Base-by-base conservation (phyloP, 2,888 invertebrate genomes). In the Agrotis ipsilon region DNA sequence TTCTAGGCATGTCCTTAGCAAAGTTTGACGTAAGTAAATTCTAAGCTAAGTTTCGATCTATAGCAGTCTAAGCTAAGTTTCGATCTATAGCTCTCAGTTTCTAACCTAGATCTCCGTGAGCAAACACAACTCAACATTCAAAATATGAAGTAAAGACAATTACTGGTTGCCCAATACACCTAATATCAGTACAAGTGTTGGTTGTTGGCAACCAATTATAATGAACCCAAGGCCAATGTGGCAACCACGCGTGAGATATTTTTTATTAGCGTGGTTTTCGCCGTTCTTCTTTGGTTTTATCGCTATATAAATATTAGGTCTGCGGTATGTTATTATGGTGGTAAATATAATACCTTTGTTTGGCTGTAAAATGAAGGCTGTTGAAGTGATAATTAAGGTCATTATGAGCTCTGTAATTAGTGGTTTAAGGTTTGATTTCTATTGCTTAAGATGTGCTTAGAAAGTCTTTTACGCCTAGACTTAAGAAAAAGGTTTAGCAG, bases 201-300 rank as follows among this genome's bases (percentile, higher is more conserved):
- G 82, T 81, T 82, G 84, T 80, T 79, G 73, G 78, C 72, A 75
- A 81, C 87, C 86, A 90, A 92, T 92, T 91, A 91, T 86, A 91
- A 91, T 87, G 81, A 67, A 90, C 86, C 87, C 94, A 94, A 94
- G 94, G 94, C 90, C 90, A 80, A 70, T 93, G 87, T 71, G 72
- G 90, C 87, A 92, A 92, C 79, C 78, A 85, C 83, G 88, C 91
- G 93, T 92, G 94, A 92, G 93, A 93, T 87, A 89, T 87, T 90
- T 91, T 85, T 88, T 83, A 81, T 78, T 81, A 83, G 77, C 74
- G 64, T 77, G 67, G 75, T 76, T 86, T 66, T 70, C 67, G 54
- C 65, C 61, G 71, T 65, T 70, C 51, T 65, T 78, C 39, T 39
- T 70, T 52, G 18, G 14, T 18, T 45, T 68, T 62, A 68, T 72